These are phyloP conservation scores for Anarrhichthys ocellatus DNA, from an alignment of 2,113 vertebrate species.

Conservation along the genomic window DNA sequence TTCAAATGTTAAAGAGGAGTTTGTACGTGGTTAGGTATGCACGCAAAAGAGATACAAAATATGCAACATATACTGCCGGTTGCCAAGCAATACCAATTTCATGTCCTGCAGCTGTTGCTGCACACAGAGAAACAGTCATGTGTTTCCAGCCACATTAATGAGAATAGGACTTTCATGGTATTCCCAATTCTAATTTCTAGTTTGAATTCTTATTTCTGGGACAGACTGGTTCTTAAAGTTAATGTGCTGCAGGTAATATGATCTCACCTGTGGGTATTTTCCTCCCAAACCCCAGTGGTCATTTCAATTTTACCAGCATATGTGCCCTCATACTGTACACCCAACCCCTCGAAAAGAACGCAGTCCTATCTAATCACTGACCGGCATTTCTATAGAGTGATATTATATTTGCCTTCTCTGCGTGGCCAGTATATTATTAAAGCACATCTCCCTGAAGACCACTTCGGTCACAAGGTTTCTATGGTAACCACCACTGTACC, in stretches of 20 bases:
- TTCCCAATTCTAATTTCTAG: slow-evolving; percentile 30
- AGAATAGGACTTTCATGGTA: slow-evolving; percentile 4
- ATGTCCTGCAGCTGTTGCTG: slow-evolving; percentile 31
- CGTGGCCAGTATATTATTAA: slow-evolving; percentile 76
- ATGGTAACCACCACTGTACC: slow-evolving; percentile 73
- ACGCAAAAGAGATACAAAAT: slow-evolving; percentile 1
- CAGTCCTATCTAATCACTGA: slow-evolving; percentile 60
- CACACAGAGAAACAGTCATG: neutral
- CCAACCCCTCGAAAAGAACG: slow-evolving; percentile 22
- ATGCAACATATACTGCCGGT: slow-evolving; percentile 15
- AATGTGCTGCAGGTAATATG: slow-evolving; percentile 26
- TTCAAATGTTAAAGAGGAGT: slow-evolving; percentile 6
- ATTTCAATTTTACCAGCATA: slow-evolving; percentile 25
- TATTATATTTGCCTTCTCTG: slow-evolving; percentile 75
- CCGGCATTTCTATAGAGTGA: slow-evolving; percentile 67
- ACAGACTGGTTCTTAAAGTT: slow-evolving; percentile 12
- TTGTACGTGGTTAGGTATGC: slow-evolving; percentile 3
- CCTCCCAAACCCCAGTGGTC: slow-evolving; percentile 4
- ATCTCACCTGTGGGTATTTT: slow-evolving; percentile 30
- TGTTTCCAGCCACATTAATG: slow-evolving; percentile 4
- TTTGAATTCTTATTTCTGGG: slow-evolving; percentile 12
- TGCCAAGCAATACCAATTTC: slow-evolving; percentile 37
- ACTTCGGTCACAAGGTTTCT: slow-evolving; percentile 72
- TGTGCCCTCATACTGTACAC: slow-evolving; percentile 14
- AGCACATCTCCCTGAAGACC: slow-evolving; percentile 54